Conservation (phyloP, 1,140 invertebrate genomes). For the Lethrus apterus region DNA sequence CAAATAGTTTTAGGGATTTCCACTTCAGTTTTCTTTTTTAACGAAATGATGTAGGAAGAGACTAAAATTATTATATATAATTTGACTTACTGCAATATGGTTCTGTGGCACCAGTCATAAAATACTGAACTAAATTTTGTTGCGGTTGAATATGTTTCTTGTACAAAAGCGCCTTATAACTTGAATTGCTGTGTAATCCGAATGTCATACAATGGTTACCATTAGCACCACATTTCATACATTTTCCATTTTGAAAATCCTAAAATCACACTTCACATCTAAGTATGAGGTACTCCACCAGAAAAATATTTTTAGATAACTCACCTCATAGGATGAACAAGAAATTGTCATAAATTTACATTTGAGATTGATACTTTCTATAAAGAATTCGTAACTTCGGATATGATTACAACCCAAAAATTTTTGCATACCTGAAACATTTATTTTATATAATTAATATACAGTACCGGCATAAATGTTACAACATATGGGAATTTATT, state of each 20-base stretch:
- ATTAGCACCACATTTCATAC: conserved; percentile 59
- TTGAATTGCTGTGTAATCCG: conserved; percentile 53
- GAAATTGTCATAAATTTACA: conserved; percentile 71
- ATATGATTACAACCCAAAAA: conserved; percentile 81
- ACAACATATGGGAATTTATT: no score
- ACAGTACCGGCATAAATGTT: no score
- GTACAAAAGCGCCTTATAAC: conserved; percentile 44
- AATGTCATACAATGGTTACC: conserved; percentile 61
- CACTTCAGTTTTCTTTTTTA: neutral
- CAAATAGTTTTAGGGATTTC: neutral
- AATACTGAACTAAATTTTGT: conserved; percentile 55
- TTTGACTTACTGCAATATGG: conserved; percentile 72
- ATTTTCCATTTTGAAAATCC: conserved; percentile 65
- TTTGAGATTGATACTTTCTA: conserved; percentile 69
- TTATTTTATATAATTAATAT: no score
- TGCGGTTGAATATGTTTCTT: conserved; percentile 41
- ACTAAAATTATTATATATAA: conserved; percentile 4
- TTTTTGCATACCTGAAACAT: conserved; percentile 60
- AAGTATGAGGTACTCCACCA: conserved; percentile 11
- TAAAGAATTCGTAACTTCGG: conserved; percentile 76
- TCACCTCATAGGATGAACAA: conserved; percentile 67
- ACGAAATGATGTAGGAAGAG: neutral
- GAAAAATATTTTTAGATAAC: conserved; percentile 7
- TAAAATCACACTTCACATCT: conserved; percentile 30
- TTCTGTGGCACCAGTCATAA: conserved; percentile 56